These are phyloP conservation scores for Phlogophora meticulosa DNA, from an alignment of 2,888 invertebrate species.

Conservation along the genomic window DNA sequence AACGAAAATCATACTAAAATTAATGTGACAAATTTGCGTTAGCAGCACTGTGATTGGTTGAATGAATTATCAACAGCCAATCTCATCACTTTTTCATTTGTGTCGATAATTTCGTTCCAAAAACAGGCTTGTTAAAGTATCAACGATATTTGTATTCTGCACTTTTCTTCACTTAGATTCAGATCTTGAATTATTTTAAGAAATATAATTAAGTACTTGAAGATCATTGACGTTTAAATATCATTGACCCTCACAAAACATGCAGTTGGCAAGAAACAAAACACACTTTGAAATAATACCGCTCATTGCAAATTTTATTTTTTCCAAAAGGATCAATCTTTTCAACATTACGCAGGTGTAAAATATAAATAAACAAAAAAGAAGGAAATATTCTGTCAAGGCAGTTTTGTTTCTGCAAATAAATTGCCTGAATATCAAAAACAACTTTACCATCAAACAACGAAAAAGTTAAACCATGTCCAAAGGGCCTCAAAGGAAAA, in stretches of 20 bases:
- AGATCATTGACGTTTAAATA: constrained; percentile 25
- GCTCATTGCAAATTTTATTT: constrained; percentile 4
- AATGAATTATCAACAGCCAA: too few species aligned
- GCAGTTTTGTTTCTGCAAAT: constrained; percentile 15
- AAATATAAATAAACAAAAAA: not conserved
- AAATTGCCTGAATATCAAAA: constrained; percentile 22
- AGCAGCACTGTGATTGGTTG: too few species aligned
- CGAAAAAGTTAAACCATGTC: constrained; percentile 63
- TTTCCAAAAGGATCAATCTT: not conserved
- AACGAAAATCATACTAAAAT: too few species aligned
- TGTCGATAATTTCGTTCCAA: too few species aligned
- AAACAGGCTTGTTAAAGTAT: too few species aligned
- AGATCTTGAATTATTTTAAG: too few species aligned
- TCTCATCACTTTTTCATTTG: too few species aligned
- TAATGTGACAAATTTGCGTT: too few species aligned
- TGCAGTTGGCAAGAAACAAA: constrained; percentile 29
- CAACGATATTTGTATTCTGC: not conserved
- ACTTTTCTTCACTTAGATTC: too few species aligned
- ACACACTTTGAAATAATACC: constrained; percentile 14
- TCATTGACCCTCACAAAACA: constrained; percentile 37
- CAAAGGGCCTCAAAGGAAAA: constrained; percentile 68
- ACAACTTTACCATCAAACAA: constrained; percentile 64
- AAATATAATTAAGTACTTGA: not conserved
- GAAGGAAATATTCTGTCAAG: constrained; percentile 16
- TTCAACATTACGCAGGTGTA: not conserved